Conservation (phyloP, 2,888 invertebrate genomes). For the Lasioglossum vierecki region DNA sequence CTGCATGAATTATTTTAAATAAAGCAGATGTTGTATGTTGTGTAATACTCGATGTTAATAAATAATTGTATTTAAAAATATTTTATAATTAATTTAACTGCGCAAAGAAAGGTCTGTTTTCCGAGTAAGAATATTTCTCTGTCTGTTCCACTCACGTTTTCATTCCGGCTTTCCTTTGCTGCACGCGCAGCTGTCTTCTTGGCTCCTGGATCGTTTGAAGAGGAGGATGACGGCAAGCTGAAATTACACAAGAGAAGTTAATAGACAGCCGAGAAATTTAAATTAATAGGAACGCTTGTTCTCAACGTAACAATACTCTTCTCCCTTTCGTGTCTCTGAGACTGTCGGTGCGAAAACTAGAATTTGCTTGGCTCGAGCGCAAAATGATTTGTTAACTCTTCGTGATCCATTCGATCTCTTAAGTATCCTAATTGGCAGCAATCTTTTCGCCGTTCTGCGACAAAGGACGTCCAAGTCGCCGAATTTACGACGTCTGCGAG, state of each 20-base stretch:
- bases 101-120: neutral
- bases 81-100: neutral
- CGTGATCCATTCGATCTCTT: neutral
- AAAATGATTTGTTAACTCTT: neutral
- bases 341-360: neutral
- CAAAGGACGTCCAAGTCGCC: neutral
- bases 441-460: neutral
- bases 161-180: neutral
- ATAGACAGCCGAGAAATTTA: neutral
- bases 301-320: neutral
- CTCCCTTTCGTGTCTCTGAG: neutral
- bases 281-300: slow-evolving; percentile 1
- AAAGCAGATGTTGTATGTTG: neutral
- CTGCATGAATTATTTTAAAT: neutral
- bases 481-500: neutral
- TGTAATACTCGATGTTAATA: neutral
- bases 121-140: neutral
- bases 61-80: neutral
- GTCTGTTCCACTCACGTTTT: neutral
- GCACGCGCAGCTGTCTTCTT: neutral
- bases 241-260: neutral
- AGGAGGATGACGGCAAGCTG: slow-evolving; percentile 9
- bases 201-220: neutral
- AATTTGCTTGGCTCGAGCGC: neutral
- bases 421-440: neutral